phyloP scores from a whole-genome alignment of 2,797 vertebrate species.

The Pempheris klunzingeri region DNA sequence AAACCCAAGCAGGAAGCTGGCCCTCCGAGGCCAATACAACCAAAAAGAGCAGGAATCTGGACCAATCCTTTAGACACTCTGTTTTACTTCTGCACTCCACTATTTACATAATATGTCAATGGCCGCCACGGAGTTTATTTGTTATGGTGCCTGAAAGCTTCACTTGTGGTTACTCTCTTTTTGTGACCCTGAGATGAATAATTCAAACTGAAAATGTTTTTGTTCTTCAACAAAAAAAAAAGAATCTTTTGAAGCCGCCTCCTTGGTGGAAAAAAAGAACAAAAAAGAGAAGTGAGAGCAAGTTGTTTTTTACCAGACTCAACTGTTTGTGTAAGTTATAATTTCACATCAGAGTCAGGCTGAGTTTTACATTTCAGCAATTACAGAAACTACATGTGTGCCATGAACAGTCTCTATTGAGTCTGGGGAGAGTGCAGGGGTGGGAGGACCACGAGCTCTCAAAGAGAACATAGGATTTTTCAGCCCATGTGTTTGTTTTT shows the following conservation, averaged over 20 bases:
- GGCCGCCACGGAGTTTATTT: conserved; percentile 78
- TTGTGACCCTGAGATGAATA: conserved; percentile 75
- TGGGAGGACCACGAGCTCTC: conserved; percentile 62
- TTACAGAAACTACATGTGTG: conserved; percentile 83
- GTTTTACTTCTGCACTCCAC: conserved; percentile 74
- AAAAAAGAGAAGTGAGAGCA: conserved; percentile 78
- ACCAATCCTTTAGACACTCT: conserved; percentile 63
- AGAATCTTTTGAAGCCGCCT: conserved; percentile 67
- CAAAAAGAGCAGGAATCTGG: conserved; percentile 71
- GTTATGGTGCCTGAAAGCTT: conserved; percentile 80
- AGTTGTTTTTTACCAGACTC: conserved; percentile 74
- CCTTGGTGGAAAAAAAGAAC: conserved; percentile 35
- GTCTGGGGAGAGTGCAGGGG: conserved; percentile 75
- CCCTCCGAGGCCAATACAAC: conserved; percentile 65
- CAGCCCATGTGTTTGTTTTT: conserved; percentile 87
- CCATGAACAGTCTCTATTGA: conserved; percentile 86
- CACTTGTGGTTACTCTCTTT: conserved; percentile 79
- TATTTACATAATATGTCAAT: conserved; percentile 84
- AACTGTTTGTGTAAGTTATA: conserved; percentile 84
- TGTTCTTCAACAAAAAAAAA: conserved; percentile 62
- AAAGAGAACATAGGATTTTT: conserved; percentile 83
- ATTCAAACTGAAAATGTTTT: conserved; percentile 81
- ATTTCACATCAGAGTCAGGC: conserved; percentile 81
- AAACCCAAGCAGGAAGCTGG: conserved; percentile 77
- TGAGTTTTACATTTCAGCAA: conserved; percentile 85